Base-by-base conservation (phyloP, 2,888 invertebrate species). In the Cephus sareptanus region DNA sequence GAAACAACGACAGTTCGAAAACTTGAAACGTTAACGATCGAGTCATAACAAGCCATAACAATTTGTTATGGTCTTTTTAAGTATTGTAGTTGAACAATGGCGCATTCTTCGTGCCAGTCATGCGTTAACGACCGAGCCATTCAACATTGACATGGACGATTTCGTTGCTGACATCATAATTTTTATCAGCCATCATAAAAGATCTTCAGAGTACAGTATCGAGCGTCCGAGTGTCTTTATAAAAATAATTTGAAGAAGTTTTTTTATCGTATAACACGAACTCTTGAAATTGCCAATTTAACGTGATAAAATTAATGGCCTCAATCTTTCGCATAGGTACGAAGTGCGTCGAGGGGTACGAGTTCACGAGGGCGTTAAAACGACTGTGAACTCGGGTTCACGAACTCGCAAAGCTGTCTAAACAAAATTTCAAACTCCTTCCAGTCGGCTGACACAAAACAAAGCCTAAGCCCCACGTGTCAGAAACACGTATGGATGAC, bases 361-460 rank as follows among this genome's bases (percentile, higher is more conserved):
- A 23, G 23, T 6, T 56, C 23, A 9, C 56, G 23, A 56, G 56
- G 56, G 56, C 56, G 56, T 56, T 56, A 56, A 56, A 56, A 56
- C 56, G 23, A 15, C 56, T 23, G 56, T 56, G 56, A 56, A 56
- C 23, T 23, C 9, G 56, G 56, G 56, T 56, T 56, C 56, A 56
- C 56, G 56, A 56, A 56, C 56, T 23, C 9, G 23, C 69, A 35
- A 74, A 75, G 35, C 70, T 75, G 79, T 79, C 81, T 81, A 81
- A 81, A 81, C 79, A 73, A 81, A 81, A 81, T 81, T 81, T 76
- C 81, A 78, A 79, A 23, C 79, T 81, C 79, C 79, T 80, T 79
- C 56, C 77, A 76, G 76, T 77, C 79, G 77, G 76, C 77, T 76
- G 78, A 76, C 76, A 75, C 56, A 76, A 81, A 81, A 81, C 81